These are phyloP conservation scores for Botia almorhae DNA, from an alignment of 2,797 vertebrate species.

Conservation along the genomic window DNA sequence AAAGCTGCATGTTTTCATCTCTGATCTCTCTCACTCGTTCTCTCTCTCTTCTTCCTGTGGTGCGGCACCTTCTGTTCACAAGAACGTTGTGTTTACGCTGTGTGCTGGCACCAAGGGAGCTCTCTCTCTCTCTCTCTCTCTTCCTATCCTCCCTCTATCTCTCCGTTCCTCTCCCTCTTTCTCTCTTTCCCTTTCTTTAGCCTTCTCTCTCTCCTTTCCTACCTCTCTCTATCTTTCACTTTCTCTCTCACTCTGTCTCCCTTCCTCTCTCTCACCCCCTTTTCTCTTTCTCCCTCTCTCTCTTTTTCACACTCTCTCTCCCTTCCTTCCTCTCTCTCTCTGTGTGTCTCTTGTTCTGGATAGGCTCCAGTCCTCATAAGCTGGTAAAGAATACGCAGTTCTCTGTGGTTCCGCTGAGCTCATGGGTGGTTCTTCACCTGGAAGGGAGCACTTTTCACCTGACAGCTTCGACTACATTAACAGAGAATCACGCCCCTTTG, in stretches of 20 bases:
- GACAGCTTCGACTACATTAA: conserved; percentile 63
- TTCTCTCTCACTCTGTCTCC: conserved; percentile 53
- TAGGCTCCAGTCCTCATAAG: conserved; percentile 65
- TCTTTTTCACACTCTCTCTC: too few species aligned
- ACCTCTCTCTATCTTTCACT: conserved; percentile 55
- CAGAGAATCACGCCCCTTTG: conserved; percentile 59
- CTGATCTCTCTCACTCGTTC: conserved; percentile 58
- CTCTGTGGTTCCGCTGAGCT: conserved; percentile 44
- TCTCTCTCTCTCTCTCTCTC: too few species aligned
- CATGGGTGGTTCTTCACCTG: conserved; percentile 67
- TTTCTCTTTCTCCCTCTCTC: neutral
- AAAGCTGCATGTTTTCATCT: too few species aligned
- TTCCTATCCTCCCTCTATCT: too few species aligned
- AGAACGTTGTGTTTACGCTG: conserved; percentile 70
- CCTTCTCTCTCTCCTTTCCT: conserved; percentile 62
- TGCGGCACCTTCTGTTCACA: conserved; percentile 75
- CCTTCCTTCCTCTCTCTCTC: conserved; percentile 58
- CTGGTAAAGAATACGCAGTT: conserved; percentile 60
- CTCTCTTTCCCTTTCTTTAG: conserved; percentile 62
- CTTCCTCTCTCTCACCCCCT: conserved; percentile 22
- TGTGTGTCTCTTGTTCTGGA: conserved; percentile 66
- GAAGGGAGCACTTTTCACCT: conserved; percentile 46
- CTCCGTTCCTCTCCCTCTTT: conserved; percentile 46
- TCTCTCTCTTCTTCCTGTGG: conserved; percentile 59
- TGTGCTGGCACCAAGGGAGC: too few species aligned